These are phyloP conservation scores for Micoletzkya japonica DNA, from an alignment of 2,888 invertebrate species.

Conservation along the genomic window DNA sequence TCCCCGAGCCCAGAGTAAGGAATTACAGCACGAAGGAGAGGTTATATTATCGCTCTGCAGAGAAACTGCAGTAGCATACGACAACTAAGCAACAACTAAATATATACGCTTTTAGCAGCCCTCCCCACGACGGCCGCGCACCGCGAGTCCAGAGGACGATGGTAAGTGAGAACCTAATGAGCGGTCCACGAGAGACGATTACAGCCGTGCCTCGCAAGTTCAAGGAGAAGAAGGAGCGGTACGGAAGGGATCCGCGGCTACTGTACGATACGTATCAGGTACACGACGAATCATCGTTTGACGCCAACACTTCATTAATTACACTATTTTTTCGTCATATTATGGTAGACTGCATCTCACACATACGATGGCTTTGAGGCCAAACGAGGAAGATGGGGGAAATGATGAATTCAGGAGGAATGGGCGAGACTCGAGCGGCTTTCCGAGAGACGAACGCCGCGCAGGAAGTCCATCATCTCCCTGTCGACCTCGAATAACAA, in stretches of 20 bases:
- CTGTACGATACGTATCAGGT: slow-evolving; percentile 59
- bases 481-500: slow-evolving; percentile 27
- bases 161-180: not conserved
- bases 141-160: slow-evolving; percentile 12
- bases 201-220: slow-evolving; percentile 55
- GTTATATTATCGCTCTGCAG: too few relatives aligned
- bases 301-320: not conserved
- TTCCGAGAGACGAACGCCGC: slow-evolving; percentile 41
- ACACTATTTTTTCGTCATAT: not conserved
- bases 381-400: too few relatives aligned
- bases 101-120: not conserved
- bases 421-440: slow-evolving; percentile 58
- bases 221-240: slow-evolving; percentile 60
- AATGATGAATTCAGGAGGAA: slow-evolving; percentile 43
- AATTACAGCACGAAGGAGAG: too few relatives aligned
- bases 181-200: not conserved
- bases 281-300: not conserved
- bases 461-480: slow-evolving; percentile 43
- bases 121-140: slow-evolving; percentile 19
- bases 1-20: too few relatives aligned
- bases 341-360: too few relatives aligned
- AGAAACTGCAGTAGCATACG: too few relatives aligned
- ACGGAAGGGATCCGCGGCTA: slow-evolving; percentile 58
- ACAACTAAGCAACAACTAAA: not conserved
- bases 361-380: too few relatives aligned